phyloP scores from a whole-genome alignment of 2,113 vertebrate genomes.

The Ploceus nigricollis region DNA sequence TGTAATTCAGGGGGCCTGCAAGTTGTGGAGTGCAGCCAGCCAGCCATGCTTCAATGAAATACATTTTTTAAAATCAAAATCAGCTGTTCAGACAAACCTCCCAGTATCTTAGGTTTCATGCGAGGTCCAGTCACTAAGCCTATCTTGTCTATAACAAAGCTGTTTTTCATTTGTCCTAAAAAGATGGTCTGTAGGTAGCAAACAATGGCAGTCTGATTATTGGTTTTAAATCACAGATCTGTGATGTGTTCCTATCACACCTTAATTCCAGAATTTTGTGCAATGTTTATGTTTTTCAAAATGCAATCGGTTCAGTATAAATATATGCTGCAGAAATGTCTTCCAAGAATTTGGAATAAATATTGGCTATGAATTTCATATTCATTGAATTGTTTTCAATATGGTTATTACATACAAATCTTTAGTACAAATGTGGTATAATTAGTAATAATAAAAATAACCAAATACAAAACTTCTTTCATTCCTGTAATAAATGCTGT shows the following conservation, averaged over 20 bases:
- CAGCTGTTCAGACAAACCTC: not conserved
- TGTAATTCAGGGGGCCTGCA: not conserved
- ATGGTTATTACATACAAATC: not conserved
- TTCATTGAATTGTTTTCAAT: not conserved
- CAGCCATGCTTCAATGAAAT: not conserved
- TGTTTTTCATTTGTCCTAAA: not conserved
- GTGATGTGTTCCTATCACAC: not conserved
- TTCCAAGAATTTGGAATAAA: not conserved
- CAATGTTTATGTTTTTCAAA: not conserved
- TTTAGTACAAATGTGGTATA: not conserved
- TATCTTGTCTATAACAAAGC: not conserved
- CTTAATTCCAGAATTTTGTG: not conserved
- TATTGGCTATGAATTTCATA: not conserved
- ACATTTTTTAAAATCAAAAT: not conserved
- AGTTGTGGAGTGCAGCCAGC: not conserved
- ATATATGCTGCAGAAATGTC: not conserved
- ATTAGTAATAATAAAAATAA: not conserved
- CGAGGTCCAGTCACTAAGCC: not conserved
- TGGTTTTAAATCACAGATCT: not conserved
- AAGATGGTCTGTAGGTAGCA: not conserved
- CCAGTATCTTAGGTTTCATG: not conserved
- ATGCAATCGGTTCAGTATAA: not conserved
- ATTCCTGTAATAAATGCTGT: not conserved
- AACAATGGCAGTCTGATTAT: not conserved
- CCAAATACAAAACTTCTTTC: not conserved